phyloP scores from a whole-genome alignment of 2,113 vertebrate genomes.

The Cariama cristata region DNA sequence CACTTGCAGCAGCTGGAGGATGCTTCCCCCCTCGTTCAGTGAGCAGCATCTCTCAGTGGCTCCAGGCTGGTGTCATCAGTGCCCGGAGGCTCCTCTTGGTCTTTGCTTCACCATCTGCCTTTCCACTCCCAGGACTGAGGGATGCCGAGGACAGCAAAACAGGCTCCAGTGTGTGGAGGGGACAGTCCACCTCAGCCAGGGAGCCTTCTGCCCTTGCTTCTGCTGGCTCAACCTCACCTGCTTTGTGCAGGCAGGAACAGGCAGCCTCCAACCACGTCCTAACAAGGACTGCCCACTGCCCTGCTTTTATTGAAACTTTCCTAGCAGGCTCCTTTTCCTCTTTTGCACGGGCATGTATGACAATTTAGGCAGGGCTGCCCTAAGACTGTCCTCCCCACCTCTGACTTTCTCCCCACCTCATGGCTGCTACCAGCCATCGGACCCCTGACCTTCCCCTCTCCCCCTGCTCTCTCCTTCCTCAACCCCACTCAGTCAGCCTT shows the following conservation, averaged over 20 bases:
- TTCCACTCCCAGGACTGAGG: background rate
- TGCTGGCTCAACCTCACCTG: background rate
- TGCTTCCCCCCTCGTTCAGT: background rate
- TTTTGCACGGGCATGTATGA: background rate
- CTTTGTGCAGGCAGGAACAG: background rate
- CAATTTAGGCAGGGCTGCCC: background rate
- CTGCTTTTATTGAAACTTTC: background rate
- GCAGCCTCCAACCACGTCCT: background rate
- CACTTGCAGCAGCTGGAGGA: background rate
- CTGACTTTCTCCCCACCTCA: background rate
- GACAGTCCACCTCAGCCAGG: background rate
- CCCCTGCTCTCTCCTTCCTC: background rate
- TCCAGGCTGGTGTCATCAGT: background rate
- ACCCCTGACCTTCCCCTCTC: background rate
- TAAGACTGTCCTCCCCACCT: background rate
- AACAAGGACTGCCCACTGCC: background rate
- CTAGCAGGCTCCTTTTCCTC: background rate
- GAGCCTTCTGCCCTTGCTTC: background rate
- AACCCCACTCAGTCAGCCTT: background rate
- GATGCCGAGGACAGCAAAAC: background rate
- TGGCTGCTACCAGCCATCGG: fast-evolving
- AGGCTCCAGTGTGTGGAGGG: background rate
- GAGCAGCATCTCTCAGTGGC: background rate
- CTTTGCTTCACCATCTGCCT: background rate
- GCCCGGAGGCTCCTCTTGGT: background rate